Percentiles rank a stretch among this genome's conserved stretches.
Conservation (phyloP, 2,113 vertebrate species). For the Petroica traversi region DNA sequence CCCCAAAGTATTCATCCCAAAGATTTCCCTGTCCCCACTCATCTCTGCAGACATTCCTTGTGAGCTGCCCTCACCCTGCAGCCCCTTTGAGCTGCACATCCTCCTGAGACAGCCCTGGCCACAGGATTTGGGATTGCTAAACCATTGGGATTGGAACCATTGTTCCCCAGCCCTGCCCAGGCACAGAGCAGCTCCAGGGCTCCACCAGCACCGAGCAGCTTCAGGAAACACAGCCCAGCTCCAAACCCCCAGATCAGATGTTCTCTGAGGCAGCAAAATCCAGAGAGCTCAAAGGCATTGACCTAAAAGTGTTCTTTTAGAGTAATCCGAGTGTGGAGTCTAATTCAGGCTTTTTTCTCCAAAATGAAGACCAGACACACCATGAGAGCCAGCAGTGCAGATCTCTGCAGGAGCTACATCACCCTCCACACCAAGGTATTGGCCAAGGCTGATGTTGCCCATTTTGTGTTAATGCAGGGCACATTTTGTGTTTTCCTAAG, state of each 20-base stretch:
- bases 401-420: background rate
- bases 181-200: background rate
- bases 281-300: background rate
- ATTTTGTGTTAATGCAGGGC: no score
- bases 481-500: background rate
- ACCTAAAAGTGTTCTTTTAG: accelerated
- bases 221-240: background rate
- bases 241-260: accelerated
- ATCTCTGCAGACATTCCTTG: background rate
- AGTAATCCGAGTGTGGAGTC: accelerated
- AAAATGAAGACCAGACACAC: background rate
- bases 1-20: background rate
- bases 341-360: background rate
- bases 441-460: background rate
- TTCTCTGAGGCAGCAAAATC: background rate
- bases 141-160: no score
- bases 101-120: background rate
- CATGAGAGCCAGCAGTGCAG: background rate
- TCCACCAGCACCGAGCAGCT: background rate
- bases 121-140: background rate
- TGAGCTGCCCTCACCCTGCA: background rate
- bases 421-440: background rate
- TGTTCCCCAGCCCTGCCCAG: background rate
- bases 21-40: background rate
- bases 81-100: background rate